phyloP scores from a whole-genome alignment of 2,113 vertebrate genomes.

The Malurus cyaneus region DNA sequence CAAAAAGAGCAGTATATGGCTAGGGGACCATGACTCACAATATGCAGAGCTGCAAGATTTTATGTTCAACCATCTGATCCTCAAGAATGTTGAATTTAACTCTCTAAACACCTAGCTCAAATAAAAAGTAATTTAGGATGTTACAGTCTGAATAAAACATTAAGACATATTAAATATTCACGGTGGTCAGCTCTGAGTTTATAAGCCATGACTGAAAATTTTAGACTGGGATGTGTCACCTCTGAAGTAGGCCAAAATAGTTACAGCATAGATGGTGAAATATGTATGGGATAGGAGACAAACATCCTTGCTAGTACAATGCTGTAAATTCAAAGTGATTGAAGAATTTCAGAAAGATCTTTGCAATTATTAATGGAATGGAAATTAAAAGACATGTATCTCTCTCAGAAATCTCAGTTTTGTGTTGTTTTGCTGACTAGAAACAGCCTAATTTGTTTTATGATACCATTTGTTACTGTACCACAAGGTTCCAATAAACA shows the following conservation, averaged over 20 bases:
- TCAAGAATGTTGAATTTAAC: background rate
- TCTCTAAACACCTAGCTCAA: background rate
- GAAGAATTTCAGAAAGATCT: slow-evolving; percentile 57
- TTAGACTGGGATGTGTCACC: background rate
- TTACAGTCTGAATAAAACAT: background rate
- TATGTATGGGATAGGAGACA: background rate
- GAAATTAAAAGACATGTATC: slow-evolving; percentile 21
- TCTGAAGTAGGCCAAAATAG: background rate
- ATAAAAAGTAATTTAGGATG: background rate
- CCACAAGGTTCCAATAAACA: slow-evolving; percentile 67
- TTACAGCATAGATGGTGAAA: background rate
- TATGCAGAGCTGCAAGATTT: background rate
- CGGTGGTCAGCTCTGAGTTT: background rate
- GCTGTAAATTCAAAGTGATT: slow-evolving; percentile 9
- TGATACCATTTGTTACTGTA: slow-evolving; percentile 69
- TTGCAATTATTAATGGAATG: slow-evolving; percentile 22
- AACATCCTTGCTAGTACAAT: background rate
- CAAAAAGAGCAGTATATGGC: background rate
- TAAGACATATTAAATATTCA: background rate
- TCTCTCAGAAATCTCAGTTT: slow-evolving; percentile 34
- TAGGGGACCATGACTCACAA: background rate
- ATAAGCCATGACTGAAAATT: background rate
- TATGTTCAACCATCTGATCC: background rate
- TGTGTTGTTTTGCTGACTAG: slow-evolving; percentile 65
- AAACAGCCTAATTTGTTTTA: slow-evolving; percentile 72